A percentile compares a stretch with the other conserved stretches of the same genome.
Evolutionary conservation across 2,888 invertebrate genomes (phyloP).

Genomic region (Piscicola geometra): DNA sequence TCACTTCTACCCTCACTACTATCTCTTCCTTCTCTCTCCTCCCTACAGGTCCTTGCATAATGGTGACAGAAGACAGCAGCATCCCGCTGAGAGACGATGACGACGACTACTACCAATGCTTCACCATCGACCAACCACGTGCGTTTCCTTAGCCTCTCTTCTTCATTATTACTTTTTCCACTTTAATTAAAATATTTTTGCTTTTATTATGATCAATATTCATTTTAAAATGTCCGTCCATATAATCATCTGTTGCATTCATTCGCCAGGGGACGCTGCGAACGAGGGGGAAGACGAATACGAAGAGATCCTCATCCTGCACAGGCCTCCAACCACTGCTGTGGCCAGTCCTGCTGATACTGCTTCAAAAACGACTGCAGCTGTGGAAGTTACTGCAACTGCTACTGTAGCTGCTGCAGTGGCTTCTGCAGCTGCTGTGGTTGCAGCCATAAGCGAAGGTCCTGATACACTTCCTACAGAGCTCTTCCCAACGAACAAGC

Average conservation of each 20-base stretch:
- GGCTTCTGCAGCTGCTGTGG: too few relatives aligned
- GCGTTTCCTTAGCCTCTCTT: not conserved
- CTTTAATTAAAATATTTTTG: too few relatives aligned
- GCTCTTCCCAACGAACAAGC: too few relatives aligned
- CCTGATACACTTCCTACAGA: too few relatives aligned
- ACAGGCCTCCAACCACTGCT: not conserved
- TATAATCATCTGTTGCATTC: too few relatives aligned
- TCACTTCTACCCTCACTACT: constrained; percentile 31
- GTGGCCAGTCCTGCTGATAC: not conserved
- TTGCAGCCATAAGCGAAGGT: too few relatives aligned
- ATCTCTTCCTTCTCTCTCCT: constrained; percentile 45
- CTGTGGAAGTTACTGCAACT: constrained; percentile 9
- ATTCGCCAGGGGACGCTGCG: not conserved
- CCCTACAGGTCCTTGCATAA: constrained; percentile 44
- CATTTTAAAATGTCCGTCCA: too few relatives aligned
- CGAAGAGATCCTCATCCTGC: not conserved
- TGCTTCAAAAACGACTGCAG: not conserved
- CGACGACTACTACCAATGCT: constrained; percentile 45
- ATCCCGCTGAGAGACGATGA: constrained; percentile 47
- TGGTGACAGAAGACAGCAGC: constrained; percentile 47
- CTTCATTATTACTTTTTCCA: too few relatives aligned
- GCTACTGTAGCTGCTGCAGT: not conserved
- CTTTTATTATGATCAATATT: too few relatives aligned
- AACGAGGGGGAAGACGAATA: constrained; percentile 1
- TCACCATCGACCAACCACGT: constrained; percentile 38